These are phyloP conservation scores for Andinoacara biseriatus DNA, from an alignment of 2,113 vertebrate species.

Conservation along the genomic window DNA sequence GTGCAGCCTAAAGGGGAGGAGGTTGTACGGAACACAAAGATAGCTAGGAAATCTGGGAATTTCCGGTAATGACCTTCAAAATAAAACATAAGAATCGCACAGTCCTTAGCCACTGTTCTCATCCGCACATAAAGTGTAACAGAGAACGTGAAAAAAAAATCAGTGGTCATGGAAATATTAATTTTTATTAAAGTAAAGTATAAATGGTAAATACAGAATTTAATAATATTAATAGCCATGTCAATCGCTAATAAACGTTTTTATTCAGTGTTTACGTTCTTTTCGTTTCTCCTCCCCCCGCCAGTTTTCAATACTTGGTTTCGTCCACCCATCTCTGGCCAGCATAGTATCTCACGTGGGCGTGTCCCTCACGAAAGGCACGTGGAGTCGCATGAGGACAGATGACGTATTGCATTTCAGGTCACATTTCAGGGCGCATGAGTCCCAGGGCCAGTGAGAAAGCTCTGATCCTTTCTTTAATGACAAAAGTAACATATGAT, in stretches of 20 bases:
- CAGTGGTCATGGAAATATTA: neutral
- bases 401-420: no score
- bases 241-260: neutral
- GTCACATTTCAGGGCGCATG: no score
- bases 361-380: neutral
- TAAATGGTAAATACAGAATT: neutral
- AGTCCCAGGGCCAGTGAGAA: no score
- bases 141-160: neutral
- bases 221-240: neutral
- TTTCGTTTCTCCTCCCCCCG: neutral
- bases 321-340: neutral
- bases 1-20: no score
- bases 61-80: neutral
- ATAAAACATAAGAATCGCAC: neutral
- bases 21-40: neutral
- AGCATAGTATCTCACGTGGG: slow-evolving; percentile 19
- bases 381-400: no score
- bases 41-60: neutral
- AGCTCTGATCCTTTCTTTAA: no score
- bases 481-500: no score
- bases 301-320: neutral
- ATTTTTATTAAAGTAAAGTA: neutral
- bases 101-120: no score
- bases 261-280: neutral
- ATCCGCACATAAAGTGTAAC: no score